phyloP scores from a whole-genome alignment of 2,797 vertebrate species.

The Cichlasoma orientale region DNA sequence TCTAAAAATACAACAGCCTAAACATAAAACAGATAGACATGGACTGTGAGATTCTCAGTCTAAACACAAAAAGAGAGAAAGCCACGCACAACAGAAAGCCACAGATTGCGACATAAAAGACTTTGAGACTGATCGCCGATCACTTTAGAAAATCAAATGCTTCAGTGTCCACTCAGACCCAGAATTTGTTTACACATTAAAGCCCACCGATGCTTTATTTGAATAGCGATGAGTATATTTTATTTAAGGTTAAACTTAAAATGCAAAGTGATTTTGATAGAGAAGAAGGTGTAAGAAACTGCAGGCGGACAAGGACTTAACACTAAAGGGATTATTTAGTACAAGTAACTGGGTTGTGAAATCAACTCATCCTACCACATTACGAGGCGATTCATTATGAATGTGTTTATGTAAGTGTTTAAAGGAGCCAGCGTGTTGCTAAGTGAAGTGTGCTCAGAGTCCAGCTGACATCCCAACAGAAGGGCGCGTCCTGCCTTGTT shows the following conservation, averaged over 20 bases:
- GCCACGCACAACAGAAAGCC: neutral
- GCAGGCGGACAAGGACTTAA: constrained; percentile 9
- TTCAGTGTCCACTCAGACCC: neutral
- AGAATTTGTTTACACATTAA: neutral
- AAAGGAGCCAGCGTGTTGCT: neutral
- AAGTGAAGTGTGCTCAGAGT: neutral
- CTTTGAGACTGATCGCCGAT: neutral
- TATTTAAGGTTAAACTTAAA: neutral
- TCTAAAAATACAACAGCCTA: neutral
- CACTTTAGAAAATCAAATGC: neutral
- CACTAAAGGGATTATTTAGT: neutral
- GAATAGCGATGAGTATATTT: neutral
- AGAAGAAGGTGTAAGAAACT: neutral
- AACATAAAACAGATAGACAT: neutral
- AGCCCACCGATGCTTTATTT: neutral
- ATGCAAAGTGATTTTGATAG: neutral
- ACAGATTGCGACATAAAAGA: neutral
- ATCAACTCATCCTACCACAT: neutral
- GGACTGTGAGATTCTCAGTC: neutral
- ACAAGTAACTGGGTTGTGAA: neutral
- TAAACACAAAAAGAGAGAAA: neutral
- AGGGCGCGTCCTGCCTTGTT: constrained; percentile 26
- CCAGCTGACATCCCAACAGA: neutral
- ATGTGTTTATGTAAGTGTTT: neutral
- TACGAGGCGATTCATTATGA: neutral